Evolutionary conservation across 1,140 invertebrate species (phyloP), one percentile per base, ranked within the genome.

Genomic region (Carposina sasakii): DNA sequence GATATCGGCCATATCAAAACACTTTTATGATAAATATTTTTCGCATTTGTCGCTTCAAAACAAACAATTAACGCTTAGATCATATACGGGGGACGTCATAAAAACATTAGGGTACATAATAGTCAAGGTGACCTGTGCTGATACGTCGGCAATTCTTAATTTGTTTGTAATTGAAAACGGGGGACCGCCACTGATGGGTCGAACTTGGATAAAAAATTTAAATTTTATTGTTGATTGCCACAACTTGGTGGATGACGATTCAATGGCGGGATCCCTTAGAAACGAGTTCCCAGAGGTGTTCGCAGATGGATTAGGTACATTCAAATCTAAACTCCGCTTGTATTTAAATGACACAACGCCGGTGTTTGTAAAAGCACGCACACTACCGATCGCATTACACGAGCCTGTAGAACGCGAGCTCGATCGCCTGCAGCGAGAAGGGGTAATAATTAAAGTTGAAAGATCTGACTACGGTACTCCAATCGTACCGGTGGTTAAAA

Each of bases 191-290:
- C 34, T 54, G 22, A 52, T 65, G 47, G 55, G 62, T 36, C 23
- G 57, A 13, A 49, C 44, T 26, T 63, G 62, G 54, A 62, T 57
- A 39, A 66, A 16, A 52, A 41, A 48, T 31, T 62, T 63, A 48
- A 54, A 57, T 43, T 61, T 33, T 30, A 54, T 42, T 17, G 34
- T 41, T n/a, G 47, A 54, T 39, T 54, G 49, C 22, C 17, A 16
- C 36, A 48, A 54, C 40, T 49, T 62, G 19, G 9, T 48, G 20
- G 41, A 31, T 19, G 34, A 41, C 8, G 44, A 53, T 13, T 48
- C 57, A 13, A 37, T 60, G 2, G 51, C 54, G 16, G 22, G 17
- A 15, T 39, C 19, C 5, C 50, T 63, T 36, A 36, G 33, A 40
- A 37, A 39, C 17, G 52, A 60, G 44, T 56, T 48, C 47, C 36